Conservation (phyloP, 2,888 invertebrate genomes). For the Volucella inanis region DNA sequence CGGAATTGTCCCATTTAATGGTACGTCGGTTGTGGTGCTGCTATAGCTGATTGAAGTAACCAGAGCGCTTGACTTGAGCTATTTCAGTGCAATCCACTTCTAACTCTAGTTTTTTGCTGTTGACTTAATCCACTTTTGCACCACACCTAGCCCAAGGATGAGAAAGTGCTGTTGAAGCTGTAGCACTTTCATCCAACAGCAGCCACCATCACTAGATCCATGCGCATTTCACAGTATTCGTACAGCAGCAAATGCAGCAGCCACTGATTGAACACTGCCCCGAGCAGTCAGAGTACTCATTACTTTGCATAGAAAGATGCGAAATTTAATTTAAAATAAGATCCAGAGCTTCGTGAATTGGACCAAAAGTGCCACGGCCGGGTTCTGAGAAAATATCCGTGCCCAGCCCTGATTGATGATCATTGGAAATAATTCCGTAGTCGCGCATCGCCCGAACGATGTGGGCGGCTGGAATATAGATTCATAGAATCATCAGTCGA, state of each 20-base stretch:
- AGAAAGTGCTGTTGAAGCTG: conserved; percentile 63
- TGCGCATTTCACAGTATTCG: not conserved
- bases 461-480: conserved; percentile 56
- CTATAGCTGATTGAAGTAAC: conserved; percentile 65
- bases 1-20: conserved; percentile 71
- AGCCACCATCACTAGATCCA: conserved; percentile 39
- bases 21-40: not conserved
- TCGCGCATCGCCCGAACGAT: conserved; percentile 51
- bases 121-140: conserved; percentile 73
- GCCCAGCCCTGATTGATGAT: conserved; percentile 65
- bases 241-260: conserved; percentile 5
- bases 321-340: conserved; percentile 62
- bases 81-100: conserved; percentile 20
- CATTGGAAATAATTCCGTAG: conserved; percentile 60
- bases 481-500: conserved; percentile 12
- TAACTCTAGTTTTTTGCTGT: conserved; percentile 32
- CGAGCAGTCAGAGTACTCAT: conserved; percentile 11
- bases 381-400: conserved; percentile 31
- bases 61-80: conserved; percentile 40
- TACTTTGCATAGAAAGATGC: conserved; percentile 27
- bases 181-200: conserved; percentile 68
- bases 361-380: conserved; percentile 45
- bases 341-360: conserved; percentile 36
- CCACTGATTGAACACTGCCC: conserved; percentile 59
- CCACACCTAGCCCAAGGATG: conserved; percentile 73